Evolutionary conservation across 2,888 invertebrate species (phyloP).

Genomic region (Apocheima hispidaria): DNA sequence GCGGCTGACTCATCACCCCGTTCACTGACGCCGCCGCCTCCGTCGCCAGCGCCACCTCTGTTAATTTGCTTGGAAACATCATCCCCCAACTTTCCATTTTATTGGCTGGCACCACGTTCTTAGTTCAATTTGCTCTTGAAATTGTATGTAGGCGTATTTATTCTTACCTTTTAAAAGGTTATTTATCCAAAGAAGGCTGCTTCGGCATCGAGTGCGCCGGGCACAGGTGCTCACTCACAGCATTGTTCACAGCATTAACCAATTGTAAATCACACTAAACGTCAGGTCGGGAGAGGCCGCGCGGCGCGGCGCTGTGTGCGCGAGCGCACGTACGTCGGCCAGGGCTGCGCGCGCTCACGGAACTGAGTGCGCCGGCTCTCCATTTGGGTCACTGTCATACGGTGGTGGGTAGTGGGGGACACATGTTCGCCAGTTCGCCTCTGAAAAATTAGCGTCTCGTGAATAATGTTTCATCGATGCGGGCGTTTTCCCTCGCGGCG

Average conservation of each 20-base stretch:
- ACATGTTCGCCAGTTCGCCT: slow-evolving; percentile 73
- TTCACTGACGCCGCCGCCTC: slow-evolving; percentile 54
- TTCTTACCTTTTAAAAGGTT: slow-evolving; percentile 68
- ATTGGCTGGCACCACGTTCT: slow-evolving; percentile 42
- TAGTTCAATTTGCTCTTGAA: slow-evolving; percentile 38
- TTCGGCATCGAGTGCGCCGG: slow-evolving; percentile 49
- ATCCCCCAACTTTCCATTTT: slow-evolving; percentile 53
- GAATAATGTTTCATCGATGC: slow-evolving; percentile 79
- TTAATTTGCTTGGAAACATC: slow-evolving; percentile 50
- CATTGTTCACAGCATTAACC: slow-evolving; percentile 77
- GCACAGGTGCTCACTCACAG: slow-evolving; percentile 71
- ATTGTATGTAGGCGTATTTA: slow-evolving; percentile 53
- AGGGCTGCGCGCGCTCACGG: slow-evolving; percentile 76
- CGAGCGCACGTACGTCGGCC: slow-evolving; percentile 58
- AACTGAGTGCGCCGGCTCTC: slow-evolving; percentile 83
- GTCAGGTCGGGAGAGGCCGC: slow-evolving; percentile 61
- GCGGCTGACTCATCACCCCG: slow-evolving; percentile 76
- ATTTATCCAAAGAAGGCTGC: slow-evolving; percentile 64
- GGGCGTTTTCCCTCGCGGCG: slow-evolving; percentile 74
- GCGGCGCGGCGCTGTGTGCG: slow-evolving; percentile 44
- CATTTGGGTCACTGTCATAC: slow-evolving; percentile 85
- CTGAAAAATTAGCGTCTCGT: slow-evolving; percentile 83
- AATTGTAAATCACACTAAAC: slow-evolving; percentile 75
- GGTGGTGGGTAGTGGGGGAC: slow-evolving; percentile 81
- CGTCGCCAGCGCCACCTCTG: slow-evolving; percentile 36